Evolutionary conservation across 2,797 vertebrate genomes (phyloP).

Genomic region (Macropodus opercularis): DNA sequence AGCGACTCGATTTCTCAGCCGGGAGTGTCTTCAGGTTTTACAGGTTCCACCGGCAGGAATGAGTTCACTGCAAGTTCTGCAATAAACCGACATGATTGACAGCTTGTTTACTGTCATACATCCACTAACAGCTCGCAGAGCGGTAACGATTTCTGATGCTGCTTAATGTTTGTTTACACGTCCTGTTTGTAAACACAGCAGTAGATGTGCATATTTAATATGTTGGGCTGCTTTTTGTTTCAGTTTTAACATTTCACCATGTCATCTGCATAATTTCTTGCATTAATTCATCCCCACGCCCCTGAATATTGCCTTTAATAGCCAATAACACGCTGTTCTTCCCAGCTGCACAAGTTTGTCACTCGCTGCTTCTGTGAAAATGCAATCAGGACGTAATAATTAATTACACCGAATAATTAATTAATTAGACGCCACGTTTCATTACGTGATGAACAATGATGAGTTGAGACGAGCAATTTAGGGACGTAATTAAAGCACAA

Average conservation of each 20-base stretch:
- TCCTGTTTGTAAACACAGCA: not conserved
- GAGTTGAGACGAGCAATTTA: constrained; percentile 37
- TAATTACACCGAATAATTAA: constrained; percentile 53
- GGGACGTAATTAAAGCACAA: constrained; percentile 52
- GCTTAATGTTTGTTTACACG: not conserved
- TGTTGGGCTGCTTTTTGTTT: not conserved
- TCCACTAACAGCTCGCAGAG: not conserved
- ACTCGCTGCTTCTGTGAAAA: constrained; percentile 28
- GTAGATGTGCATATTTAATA: not conserved
- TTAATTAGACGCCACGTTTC: constrained; percentile 50
- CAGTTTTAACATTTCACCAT: constrained; percentile 8
- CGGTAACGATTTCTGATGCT: not conserved
- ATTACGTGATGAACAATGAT: constrained; percentile 40
- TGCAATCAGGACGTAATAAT: constrained; percentile 57
- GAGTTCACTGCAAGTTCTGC: too few species aligned
- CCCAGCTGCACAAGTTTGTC: constrained; percentile 23
- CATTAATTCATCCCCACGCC: constrained; percentile 36
- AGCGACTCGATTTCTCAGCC: constrained; percentile 12
- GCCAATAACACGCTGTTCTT: constrained; percentile 22
- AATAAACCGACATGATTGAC: not conserved
- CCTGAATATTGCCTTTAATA: constrained; percentile 17
- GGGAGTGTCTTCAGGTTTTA: constrained; percentile 59
- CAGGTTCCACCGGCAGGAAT: constrained; percentile 41
- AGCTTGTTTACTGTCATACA: not conserved
- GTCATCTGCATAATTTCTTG: constrained; percentile 26